phyloP scores from a whole-genome alignment of 2,113 vertebrate genomes.

The Pituophis catenifer region DNA sequence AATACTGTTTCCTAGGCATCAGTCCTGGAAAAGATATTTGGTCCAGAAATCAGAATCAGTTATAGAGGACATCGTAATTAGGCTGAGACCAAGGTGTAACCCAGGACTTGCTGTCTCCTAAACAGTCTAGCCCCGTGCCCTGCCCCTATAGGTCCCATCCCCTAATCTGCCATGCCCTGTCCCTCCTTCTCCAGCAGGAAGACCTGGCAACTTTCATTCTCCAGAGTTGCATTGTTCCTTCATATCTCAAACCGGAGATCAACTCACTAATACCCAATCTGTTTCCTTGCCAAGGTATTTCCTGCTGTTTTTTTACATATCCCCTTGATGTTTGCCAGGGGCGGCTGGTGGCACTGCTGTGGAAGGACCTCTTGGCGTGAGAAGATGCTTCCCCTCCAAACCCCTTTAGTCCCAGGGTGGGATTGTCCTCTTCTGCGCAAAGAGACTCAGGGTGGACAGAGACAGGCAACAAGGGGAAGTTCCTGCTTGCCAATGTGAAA shows the following conservation, averaged over 20 bases:
- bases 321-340: background rate
- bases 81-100: background rate
- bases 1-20: background rate
- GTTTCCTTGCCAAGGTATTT: background rate
- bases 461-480: slow-evolving; percentile 1
- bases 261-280: background rate
- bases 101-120: background rate
- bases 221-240: background rate
- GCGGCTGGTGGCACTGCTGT: background rate
- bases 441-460: background rate
- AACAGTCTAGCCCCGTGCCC: background rate
- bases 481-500: slow-evolving; percentile 16
- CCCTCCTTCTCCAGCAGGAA: background rate
- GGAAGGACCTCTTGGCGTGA: background rate
- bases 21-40: background rate
- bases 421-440: background rate
- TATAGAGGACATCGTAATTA: background rate
- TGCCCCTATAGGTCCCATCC: background rate
- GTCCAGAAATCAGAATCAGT: background rate
- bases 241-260: background rate
- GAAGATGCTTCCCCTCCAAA: background rate
- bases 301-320: background rate
- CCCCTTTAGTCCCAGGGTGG: background rate
- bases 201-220: background rate
- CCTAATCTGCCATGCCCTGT: background rate